Conservation (phyloP, 2,888 invertebrate genomes). For the Autographa gamma region DNA sequence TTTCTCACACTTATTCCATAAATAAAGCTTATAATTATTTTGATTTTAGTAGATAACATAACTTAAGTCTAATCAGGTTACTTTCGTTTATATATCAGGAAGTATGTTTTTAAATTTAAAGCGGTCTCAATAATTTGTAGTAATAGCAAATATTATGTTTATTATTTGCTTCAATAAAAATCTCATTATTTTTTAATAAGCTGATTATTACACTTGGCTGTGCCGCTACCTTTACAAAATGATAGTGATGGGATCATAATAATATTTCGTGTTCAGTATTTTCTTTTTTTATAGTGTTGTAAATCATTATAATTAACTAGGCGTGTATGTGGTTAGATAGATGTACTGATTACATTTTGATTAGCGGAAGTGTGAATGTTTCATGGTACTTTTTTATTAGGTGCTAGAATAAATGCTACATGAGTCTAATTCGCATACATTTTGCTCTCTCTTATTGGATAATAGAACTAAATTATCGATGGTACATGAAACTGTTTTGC, state of each 20-base stretch:
- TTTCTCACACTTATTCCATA: too few species aligned
- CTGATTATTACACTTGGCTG: neutral
- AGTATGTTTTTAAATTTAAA: neutral
- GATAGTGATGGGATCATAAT: slow-evolving; percentile 24
- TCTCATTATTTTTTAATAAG: slow-evolving; percentile 9
- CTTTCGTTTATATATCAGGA: neutral
- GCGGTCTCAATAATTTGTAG: neutral
- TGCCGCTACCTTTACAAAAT: neutral
- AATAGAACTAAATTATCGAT: neutral
- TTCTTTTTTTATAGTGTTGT: slow-evolving; percentile 41
- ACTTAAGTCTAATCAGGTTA: neutral
- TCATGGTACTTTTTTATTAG: slow-evolving; percentile 38
- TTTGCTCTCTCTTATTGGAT: neutral
- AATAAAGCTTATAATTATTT: too few species aligned
- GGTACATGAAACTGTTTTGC: too few species aligned
- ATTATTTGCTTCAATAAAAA: slow-evolving; percentile 19
- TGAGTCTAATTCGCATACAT: slow-evolving; percentile 20
- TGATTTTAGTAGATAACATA: too few species aligned
- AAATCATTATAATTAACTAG: slow-evolving; percentile 44
- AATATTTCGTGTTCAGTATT: slow-evolving; percentile 30
- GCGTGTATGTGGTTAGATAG: slow-evolving; percentile 26
- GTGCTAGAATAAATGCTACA: slow-evolving; percentile 17
- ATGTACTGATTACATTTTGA: slow-evolving; percentile 42
- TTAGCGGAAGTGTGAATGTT: slow-evolving; percentile 48
- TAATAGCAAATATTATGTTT: neutral